Evolutionary conservation across 2,888 invertebrate genomes (phyloP).

Genomic region (Troglohyphantes excavatus): DNA sequence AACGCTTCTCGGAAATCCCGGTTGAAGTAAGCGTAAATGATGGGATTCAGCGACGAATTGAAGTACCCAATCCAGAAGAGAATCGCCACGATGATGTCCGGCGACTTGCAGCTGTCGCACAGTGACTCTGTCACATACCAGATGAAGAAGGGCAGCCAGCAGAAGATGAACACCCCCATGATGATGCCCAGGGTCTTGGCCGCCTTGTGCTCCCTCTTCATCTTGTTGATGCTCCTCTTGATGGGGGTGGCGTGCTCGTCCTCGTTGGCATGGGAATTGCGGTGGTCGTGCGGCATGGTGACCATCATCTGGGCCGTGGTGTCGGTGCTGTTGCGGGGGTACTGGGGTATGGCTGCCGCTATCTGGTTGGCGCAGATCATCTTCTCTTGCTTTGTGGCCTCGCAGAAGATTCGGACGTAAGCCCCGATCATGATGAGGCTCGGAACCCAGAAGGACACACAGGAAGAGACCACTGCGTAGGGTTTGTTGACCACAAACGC

Average conservation of each 20-base stretch:
- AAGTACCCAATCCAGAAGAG: conserved; percentile 99
- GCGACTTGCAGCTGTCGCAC: conserved; percentile 86
- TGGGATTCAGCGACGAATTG: conserved; percentile 97
- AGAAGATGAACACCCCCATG: conserved; percentile 97
- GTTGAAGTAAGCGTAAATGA: conserved; percentile 97
- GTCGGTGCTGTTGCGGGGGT: conserved; percentile 75
- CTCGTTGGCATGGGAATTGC: conserved; percentile 85
- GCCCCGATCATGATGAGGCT: conserved; percentile 96
- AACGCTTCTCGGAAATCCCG: conserved; percentile 99
- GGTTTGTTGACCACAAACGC: conserved; percentile 92
- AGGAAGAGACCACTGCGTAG: conserved; percentile 93
- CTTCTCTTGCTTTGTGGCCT: conserved; percentile 94
- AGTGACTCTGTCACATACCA: conserved; percentile 87
- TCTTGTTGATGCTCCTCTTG: conserved; percentile 93
- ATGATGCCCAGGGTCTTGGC: conserved; percentile 97
- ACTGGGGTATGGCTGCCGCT: conserved; percentile 79
- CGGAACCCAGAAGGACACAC: conserved; percentile 97
- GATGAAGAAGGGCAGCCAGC: conserved; percentile 98
- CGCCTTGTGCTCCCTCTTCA: conserved; percentile 84
- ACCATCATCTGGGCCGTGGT: conserved; percentile 76
- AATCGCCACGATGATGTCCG: conserved; percentile 92
- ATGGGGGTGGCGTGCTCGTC: conserved; percentile 89
- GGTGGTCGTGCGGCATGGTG: conserved; percentile 79
- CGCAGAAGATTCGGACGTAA: conserved; percentile 93
- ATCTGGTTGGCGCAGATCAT: conserved; percentile 88